These are phyloP conservation scores for Fulica atra DNA, from an alignment of 2,113 vertebrate species.

Conservation along the genomic window DNA sequence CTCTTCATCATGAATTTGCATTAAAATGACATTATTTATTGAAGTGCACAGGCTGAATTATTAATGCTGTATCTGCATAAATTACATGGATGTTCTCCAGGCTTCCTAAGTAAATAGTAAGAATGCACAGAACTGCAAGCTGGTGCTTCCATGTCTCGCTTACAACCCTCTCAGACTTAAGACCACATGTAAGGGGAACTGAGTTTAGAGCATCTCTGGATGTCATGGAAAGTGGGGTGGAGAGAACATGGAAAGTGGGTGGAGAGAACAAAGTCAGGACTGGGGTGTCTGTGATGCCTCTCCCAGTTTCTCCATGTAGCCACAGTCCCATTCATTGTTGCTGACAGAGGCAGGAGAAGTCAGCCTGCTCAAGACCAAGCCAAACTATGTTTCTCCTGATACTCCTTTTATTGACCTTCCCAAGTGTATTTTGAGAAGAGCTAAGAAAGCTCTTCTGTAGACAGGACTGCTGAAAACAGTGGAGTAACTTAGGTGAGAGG, in stretches of 20 bases:
- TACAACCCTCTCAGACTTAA: neutral
- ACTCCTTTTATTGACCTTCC: neutral
- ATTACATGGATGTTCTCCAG: neutral
- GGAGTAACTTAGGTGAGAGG: neutral
- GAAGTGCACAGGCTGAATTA: constrained; percentile 30
- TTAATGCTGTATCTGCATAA: constrained; percentile 27
- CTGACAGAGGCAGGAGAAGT: neutral
- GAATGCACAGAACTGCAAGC: neutral
- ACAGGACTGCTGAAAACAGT: neutral
- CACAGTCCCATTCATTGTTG: neutral
- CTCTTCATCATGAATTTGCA: neutral
- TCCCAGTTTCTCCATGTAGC: neutral
- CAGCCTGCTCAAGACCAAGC: neutral
- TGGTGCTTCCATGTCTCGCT: neutral
- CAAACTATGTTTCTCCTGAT: neutral
- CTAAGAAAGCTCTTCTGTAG: neutral
- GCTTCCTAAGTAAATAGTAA: constrained; percentile 22
- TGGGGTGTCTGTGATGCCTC: neutral
- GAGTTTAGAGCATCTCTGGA: neutral
- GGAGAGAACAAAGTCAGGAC: neutral
- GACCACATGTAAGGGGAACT: neutral
- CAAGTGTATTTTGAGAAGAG: neutral
- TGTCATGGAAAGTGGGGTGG: neutral
- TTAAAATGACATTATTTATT: constrained; percentile 56
- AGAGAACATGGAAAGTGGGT: neutral